Evolutionary conservation across 2,888 invertebrate genomes (phyloP), one percentile per base, ranked within the genome.

Genomic region (Tetropium fuscum): DNA sequence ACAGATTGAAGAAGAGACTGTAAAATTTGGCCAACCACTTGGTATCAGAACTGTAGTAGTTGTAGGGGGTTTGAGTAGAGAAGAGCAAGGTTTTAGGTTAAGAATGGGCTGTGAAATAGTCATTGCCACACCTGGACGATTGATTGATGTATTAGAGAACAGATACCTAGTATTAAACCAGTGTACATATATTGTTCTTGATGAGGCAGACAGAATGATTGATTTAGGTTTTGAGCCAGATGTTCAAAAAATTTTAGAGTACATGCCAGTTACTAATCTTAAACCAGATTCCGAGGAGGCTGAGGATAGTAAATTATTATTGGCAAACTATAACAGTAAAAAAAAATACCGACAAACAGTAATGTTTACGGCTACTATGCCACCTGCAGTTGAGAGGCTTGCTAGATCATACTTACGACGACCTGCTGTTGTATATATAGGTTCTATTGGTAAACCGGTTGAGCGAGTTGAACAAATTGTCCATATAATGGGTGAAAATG

Each of bases 341-440:
- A 94, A 98, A 80, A 99, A 99, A 81, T 99, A 93, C 81, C 86
- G 98, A 80, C 98, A 98, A 91, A 99, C 99, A 74, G 99, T 99
- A 80, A 99, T 99, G 99, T 99, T 99, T 83, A 99, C 99, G 44
- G 99, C 99, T 2, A 99, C 99, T 66, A 99, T 99, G 99, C 98
- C 98, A 5, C 92, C 98, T 0, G 95, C 98, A 1, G 97, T 99
- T 1, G 99, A 99, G 83, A 87, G 98, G 25, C 83, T 99, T 63
- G 99, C 99, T 0, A 87, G 97, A 63, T 94, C 91, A 20, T 99
- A 99, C 83, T 84, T 99, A 15, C 87, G 99, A 54, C 86, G 99
- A 74, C 99, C 99, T 0, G 97, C 98, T 7, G 94, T 98, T 1
- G 98, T 99, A 0, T 81, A 98, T 79, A 98, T 99, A 67, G 98